Base-by-base conservation (phyloP, 2,797 vertebrate species). In the Leptodactylus fallax region DNA sequence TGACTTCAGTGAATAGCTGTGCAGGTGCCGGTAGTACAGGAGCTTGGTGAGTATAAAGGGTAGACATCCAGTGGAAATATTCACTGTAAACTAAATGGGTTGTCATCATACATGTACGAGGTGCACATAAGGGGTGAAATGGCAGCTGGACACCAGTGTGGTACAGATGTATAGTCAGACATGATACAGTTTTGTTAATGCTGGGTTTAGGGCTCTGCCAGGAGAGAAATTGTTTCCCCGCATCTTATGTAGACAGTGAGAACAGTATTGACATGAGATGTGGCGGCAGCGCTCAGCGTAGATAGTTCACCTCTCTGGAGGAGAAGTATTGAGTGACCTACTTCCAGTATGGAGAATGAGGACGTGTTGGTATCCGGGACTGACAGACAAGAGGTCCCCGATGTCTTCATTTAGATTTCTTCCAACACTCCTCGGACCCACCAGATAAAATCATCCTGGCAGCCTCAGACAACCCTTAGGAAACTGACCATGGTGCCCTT, bases 321-420 rank as follows among this genome's bases (percentile, higher is more conserved):
- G 74, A 77, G 47, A 7, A 77, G 10, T 53, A 77, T 77, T 53
- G 74, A 77, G 74, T 77, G 74, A 77, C 74, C 74, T 77, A 77
- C 45, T 77, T 77, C 21, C 9, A 74, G 8, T n/a, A 76, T 6
- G 10, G n/a, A 21, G 49, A 12, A 49, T 14, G 47, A 77, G 47
- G n/a, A 53, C 47, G 9, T 53, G 74, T n/a, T 11, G 12, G 12
- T 17, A 53, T 49, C 45, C 45, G 21, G 13, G 12, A 74, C 19
- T 45, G 1, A 74, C 45, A 6, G 19, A 17, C 19, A 1, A 12
- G 71, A 13, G 47, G 74, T n/a, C 45, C 11, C 69, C 4, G 45
- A 74, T 19, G 23, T 23, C 9, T 76, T 49, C 36, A n/a, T 49
- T 74, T 74, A 69, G 23, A 12, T n/a, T n/a, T n/a, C n/a, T n/a